phyloP scores from a whole-genome alignment of 2,113 vertebrate genomes.

The Grus americana region DNA sequence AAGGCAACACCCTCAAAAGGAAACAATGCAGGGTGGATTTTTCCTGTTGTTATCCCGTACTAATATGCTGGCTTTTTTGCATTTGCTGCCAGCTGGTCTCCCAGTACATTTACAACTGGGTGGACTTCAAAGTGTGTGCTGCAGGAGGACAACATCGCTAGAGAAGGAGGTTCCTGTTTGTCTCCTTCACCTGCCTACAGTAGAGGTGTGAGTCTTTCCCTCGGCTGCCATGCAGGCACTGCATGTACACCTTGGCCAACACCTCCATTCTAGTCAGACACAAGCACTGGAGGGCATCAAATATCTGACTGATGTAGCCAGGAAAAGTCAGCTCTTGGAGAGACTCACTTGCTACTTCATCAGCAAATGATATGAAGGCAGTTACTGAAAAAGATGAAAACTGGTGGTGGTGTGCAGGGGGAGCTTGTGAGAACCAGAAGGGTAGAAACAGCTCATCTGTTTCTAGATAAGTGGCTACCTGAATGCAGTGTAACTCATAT shows the following conservation, averaged over 20 bases:
- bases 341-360: not conserved
- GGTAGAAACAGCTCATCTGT: not conserved
- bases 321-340: not conserved
- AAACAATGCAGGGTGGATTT: not conserved
- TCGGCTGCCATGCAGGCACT: not conserved
- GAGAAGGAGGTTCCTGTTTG: accelerated
- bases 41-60: not conserved
- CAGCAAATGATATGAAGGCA: not conserved
- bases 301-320: not conserved
- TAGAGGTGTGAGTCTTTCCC: not conserved
- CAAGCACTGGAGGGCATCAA: not conserved
- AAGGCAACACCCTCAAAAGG: not conserved
- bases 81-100: not conserved
- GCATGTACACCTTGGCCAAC: not conserved
- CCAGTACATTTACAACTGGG: not conserved
- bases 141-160: not conserved
- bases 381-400: not conserved
- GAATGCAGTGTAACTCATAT: not conserved
- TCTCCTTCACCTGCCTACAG: not conserved
- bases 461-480: not conserved
- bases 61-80: not conserved
- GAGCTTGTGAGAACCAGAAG: not conserved
- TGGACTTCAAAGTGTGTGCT: not conserved
- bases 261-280: accelerated
- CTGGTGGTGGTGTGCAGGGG: not conserved